A percentile compares a stretch with the other conserved stretches of the same genome.
Evolutionary conservation across 2,113 vertebrate genomes (phyloP).

Genomic region (Hippoglossus stenolepis): DNA sequence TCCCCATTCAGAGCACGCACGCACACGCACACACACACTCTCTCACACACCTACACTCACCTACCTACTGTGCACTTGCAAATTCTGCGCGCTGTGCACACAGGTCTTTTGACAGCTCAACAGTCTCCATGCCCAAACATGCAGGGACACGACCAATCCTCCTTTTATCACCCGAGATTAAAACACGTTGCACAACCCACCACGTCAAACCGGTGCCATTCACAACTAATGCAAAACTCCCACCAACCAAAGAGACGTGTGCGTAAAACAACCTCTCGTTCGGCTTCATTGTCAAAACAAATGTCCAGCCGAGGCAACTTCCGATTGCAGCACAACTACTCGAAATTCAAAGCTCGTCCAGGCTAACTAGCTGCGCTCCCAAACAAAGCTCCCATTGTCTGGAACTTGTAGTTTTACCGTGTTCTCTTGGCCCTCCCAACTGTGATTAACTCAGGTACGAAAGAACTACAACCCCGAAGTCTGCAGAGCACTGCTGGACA

Average conservation of each 20-base stretch:
- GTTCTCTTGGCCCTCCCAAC: constrained; percentile 53
- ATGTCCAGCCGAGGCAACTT: constrained; percentile 67
- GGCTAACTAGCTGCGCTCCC: constrained; percentile 68
- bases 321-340: constrained; percentile 75
- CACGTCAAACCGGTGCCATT: background rate
- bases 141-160: background rate
- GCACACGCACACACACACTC: constrained; percentile 11
- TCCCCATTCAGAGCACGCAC: constrained; percentile 11
- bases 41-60: background rate
- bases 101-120: constrained; percentile 42
- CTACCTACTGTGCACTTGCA: constrained; percentile 13
- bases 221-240: constrained; percentile 14
- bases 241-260: background rate
- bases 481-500: constrained; percentile 50
- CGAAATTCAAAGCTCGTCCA: constrained; percentile 76
- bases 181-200: constrained; percentile 53
- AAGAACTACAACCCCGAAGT: constrained; percentile 79
- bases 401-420: constrained; percentile 80
- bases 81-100: constrained; percentile 23
- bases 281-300: constrained; percentile 36
- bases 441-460: constrained; percentile 62
- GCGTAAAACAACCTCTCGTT: constrained; percentile 4
- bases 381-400: constrained; percentile 80
- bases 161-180: constrained; percentile 9
- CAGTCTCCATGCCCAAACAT: constrained; percentile 33